These are phyloP conservation scores for Casuarius casuarius DNA, from an alignment of 2,113 vertebrate species.

Conservation along the genomic window DNA sequence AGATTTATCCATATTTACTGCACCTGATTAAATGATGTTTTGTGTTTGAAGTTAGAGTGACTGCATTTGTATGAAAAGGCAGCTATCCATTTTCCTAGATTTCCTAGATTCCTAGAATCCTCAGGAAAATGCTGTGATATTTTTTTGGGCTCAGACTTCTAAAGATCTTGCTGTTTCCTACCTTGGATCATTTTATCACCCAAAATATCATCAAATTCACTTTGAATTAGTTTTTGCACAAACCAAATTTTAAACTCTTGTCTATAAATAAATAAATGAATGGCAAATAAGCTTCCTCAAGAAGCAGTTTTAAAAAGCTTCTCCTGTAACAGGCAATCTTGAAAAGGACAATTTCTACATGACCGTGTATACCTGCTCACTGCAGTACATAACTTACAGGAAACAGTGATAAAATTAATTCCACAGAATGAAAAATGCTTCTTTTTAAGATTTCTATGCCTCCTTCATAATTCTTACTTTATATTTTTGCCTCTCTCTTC, in stretches of 20 bases:
- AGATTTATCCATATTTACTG: not conserved
- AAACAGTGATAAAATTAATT: not conserved
- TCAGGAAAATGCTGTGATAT: not conserved
- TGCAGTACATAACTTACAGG: not conserved
- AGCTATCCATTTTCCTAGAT: not conserved
- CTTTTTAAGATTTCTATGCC: not conserved
- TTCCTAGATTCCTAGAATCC: too few relatives aligned
- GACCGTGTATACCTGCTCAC: not conserved
- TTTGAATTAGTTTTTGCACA: not conserved
- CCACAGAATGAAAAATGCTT: not conserved
- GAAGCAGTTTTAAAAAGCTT: not conserved
- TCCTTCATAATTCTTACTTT: conserved; percentile 3
- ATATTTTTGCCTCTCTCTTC: not conserved
- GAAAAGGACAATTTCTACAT: not conserved
- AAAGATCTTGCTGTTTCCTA: not conserved
- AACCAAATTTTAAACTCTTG: not conserved
- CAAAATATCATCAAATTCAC: not conserved
- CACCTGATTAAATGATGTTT: not conserved
- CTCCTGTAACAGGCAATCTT: not conserved
- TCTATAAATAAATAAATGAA: not conserved
- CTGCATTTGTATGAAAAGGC: not conserved
- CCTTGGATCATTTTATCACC: not conserved
- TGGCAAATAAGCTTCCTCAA: not conserved
- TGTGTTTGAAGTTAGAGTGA: not conserved
- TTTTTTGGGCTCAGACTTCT: not conserved